Percentiles rank a stretch among this genome's conserved stretches.
Conservation (phyloP, 2,113 vertebrate genomes). For the Ptychochromis oligacanthus region DNA sequence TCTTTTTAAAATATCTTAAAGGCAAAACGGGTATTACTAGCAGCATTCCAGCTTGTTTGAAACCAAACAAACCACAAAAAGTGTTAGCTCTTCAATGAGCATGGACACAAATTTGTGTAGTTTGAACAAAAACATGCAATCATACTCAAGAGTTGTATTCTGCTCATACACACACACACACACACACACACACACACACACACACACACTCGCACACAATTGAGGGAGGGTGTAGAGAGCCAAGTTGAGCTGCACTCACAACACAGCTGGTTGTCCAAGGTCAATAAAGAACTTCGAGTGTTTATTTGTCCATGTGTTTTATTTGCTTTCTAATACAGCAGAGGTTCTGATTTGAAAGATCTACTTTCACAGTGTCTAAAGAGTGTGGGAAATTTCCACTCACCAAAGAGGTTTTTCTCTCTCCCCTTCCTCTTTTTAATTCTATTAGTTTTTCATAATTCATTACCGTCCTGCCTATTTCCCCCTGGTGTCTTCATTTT, state of each 20-base stretch:
- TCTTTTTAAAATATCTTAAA: neutral
- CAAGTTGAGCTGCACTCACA: slow-evolving; percentile 56
- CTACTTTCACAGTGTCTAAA: slow-evolving; percentile 55
- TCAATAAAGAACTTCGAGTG: slow-evolving; percentile 63
- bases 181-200: slow-evolving; percentile 17
- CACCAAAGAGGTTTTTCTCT: slow-evolving; percentile 37
- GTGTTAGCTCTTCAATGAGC: neutral
- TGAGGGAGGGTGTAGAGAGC: slow-evolving; percentile 17
- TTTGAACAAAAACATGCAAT: slow-evolving; percentile 35
- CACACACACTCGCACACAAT: slow-evolving; percentile 19
- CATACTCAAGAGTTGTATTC: slow-evolving; percentile 25
- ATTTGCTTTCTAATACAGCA: slow-evolving; percentile 68
- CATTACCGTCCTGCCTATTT: slow-evolving; percentile 47
- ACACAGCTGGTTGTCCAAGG: slow-evolving; percentile 69
- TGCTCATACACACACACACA: neutral
- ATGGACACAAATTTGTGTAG: neutral
- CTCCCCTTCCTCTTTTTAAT: slow-evolving; percentile 25
- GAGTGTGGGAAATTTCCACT: slow-evolving; percentile 71
- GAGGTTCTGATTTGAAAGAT: slow-evolving; percentile 65
- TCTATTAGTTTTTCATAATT: slow-evolving; percentile 67
- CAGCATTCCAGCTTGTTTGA: slow-evolving; percentile 4
- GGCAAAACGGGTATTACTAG: neutral
- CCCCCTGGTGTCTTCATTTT: slow-evolving; percentile 37
- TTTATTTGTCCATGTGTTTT: slow-evolving; percentile 73
- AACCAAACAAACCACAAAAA: slow-evolving; percentile 1